Evolutionary conservation across 2,113 vertebrate genomes (phyloP), one percentile per base, ranked within the genome.

Genomic region (Benitochromis conjunctus): DNA sequence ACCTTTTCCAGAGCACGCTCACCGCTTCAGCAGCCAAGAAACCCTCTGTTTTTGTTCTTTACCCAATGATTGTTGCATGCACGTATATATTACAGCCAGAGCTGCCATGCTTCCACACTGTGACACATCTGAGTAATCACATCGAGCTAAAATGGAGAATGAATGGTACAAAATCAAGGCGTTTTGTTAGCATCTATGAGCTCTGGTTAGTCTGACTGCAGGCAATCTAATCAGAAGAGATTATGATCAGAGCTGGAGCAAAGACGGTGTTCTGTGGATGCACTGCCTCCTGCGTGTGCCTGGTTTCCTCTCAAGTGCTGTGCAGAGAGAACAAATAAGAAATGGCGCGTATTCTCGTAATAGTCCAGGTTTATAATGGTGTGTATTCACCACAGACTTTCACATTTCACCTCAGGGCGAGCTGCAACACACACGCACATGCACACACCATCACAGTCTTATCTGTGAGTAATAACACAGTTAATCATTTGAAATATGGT

Each of bases 211-310:
- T 87, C 43, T 71, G 80, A 88, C 86, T 85, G 79, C n/a, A 0
- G 85, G 91, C 87, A 86, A 89, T 82, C 83, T 88, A 92, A 92
- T 93, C 81, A 90, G 79, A 83, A 88, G 81, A 84, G 91, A 94
- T 88, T 84, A 90, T 81, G 83, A 90, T 93, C 92, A 86, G 88
- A 77, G 43, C 84, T 13, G 41, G 11, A 74, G 66, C 81, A 77
- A 58, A 57, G 55, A 79, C 48, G 3, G 64, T 80, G 84, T 14
- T 11, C 77, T 57, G 77, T 56, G 60, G 43, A 74, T 78, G 54
- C 79, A 81, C 38, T 41, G 58, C 77, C 86, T 83, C 8, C 87
- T 54, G 56, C 7, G 5, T 56, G 64, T 55, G 46, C 24, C 53
- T 77, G 53, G 9, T 80, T 89, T 69, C 69, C 41, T 88, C 77